A percentile compares a stretch with the other conserved stretches of the same genome.
These are phyloP conservation scores for Diaphora mendica DNA, from an alignment of 2,888 invertebrate genomes.

Conservation along the genomic window DNA sequence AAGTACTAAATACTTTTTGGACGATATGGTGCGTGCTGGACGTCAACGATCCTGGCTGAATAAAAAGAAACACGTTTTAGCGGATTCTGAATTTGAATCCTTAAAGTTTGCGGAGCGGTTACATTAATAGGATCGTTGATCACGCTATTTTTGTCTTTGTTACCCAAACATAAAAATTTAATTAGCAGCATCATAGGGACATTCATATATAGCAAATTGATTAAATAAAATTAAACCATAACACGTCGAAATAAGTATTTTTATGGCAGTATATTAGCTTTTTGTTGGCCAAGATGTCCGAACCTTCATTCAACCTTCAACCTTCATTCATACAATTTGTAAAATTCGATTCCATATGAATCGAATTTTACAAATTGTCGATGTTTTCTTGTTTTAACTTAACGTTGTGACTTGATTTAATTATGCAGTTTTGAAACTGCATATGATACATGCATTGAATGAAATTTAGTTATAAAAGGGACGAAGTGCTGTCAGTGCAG, in stretches of 20 bases:
- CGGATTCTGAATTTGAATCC: conserved; percentile 67
- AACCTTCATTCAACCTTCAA: conserved; percentile 50
- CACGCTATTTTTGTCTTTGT: conserved; percentile 31
- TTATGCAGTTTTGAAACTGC: not conserved
- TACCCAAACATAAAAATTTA: conserved; percentile 19
- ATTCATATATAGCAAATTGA: conserved; percentile 22
- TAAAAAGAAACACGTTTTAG: conserved; percentile 75
- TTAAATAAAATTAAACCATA: conserved; percentile 31
- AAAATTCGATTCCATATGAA: no score
- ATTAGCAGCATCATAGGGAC: conserved; percentile 7
- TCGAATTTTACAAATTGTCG: conserved; percentile 36
- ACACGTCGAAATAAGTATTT: conserved; percentile 25
- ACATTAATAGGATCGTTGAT: conserved; percentile 21
- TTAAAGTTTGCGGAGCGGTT: conserved; percentile 54
- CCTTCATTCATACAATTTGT: no score
- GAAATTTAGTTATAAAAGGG: not conserved
- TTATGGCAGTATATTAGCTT: conserved; percentile 23
- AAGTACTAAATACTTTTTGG: conserved; percentile 55
- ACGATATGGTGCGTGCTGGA: conserved; percentile 62
- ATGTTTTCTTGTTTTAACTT: not conserved
- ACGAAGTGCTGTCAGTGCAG: not conserved
- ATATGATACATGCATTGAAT: not conserved
- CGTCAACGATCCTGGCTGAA: conserved; percentile 71
- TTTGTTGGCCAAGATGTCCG: conserved; percentile 42
- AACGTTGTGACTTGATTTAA: not conserved